Conservation (phyloP, 2,888 invertebrate genomes). For the Agonopterix arenella region DNA sequence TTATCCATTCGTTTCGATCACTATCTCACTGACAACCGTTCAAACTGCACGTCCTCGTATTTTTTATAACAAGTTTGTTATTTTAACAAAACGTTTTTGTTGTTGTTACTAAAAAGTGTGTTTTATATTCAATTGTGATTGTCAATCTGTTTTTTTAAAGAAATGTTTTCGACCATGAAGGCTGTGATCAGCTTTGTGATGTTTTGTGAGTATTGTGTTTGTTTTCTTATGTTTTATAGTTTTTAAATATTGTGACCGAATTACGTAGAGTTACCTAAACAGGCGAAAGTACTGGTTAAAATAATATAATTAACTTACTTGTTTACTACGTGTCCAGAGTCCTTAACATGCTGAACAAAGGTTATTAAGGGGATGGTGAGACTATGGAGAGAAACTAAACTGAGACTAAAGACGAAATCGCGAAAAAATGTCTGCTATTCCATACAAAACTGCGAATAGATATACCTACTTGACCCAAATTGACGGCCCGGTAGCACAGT, state of each 20-base stretch:
- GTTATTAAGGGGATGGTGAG: too few species aligned
- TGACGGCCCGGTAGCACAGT: too few species aligned
- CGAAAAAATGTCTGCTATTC: too few species aligned
- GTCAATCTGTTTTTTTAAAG: constrained; percentile 1
- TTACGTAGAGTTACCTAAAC: too few species aligned
- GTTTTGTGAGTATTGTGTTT: constrained; percentile 37
- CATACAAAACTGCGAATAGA: too few species aligned
- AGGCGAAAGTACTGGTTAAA: too few species aligned
- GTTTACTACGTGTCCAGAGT: too few species aligned
- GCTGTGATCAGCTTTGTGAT: constrained; percentile 31
- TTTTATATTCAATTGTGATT: neutral
- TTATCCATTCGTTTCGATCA: neutral
- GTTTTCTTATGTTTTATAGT: neutral
- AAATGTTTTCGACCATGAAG: constrained; percentile 34
- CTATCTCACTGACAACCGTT: neutral
- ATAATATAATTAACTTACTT: too few species aligned
- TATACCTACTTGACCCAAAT: too few species aligned
- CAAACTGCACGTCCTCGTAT: neutral
- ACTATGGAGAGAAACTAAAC: too few species aligned
- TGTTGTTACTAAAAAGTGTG: neutral
- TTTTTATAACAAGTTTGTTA: neutral
- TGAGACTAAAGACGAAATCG: too few species aligned
- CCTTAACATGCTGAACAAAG: too few species aligned
- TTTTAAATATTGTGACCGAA: neutral
- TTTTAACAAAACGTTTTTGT: neutral